phyloP scores from a whole-genome alignment of 2,888 invertebrate species.

The Nemotelus nigrinus region DNA sequence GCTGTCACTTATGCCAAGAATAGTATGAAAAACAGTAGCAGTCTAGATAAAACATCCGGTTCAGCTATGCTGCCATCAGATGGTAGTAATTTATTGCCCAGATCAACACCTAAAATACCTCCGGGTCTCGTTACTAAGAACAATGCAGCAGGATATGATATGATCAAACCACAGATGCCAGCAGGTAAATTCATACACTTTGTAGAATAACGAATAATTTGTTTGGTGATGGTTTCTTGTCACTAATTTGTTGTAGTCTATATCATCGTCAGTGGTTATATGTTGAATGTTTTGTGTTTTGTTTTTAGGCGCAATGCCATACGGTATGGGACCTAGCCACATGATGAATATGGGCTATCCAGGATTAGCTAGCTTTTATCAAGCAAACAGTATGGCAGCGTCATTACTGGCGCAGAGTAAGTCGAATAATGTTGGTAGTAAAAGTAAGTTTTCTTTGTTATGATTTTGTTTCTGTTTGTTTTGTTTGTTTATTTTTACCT shows the following conservation, averaged over 20 bases:
- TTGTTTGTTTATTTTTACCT: neutral
- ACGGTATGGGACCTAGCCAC: constrained; percentile 55
- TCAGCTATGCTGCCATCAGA: constrained; percentile 50
- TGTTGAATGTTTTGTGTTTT: neutral
- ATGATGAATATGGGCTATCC: constrained; percentile 65
- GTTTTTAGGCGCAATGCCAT: constrained; percentile 46
- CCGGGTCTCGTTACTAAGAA: constrained; percentile 66
- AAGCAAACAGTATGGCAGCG: constrained; percentile 69
- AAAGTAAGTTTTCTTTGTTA: constrained; percentile 48
- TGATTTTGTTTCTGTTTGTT: constrained; percentile 35
- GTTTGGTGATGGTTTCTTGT: neutral
- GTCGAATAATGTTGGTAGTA: constrained; percentile 62
- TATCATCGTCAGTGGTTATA: neutral
- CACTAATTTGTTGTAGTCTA: neutral
- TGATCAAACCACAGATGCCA: constrained; percentile 63
- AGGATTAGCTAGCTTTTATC: constrained; percentile 65
- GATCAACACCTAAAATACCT: constrained; percentile 58
- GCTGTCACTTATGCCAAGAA: constrained; percentile 74
- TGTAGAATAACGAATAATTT: neutral
- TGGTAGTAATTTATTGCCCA: constrained; percentile 50
- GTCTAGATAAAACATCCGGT: constrained; percentile 51
- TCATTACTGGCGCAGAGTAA: constrained; percentile 88
- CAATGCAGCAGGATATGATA: constrained; percentile 66
- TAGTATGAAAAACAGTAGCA: constrained; percentile 61
- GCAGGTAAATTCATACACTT: constrained; percentile 37